Evolutionary conservation across 1,140 invertebrate species (phyloP), one percentile per base, ranked within the genome.

Genomic region (Chelonus insularis): DNA sequence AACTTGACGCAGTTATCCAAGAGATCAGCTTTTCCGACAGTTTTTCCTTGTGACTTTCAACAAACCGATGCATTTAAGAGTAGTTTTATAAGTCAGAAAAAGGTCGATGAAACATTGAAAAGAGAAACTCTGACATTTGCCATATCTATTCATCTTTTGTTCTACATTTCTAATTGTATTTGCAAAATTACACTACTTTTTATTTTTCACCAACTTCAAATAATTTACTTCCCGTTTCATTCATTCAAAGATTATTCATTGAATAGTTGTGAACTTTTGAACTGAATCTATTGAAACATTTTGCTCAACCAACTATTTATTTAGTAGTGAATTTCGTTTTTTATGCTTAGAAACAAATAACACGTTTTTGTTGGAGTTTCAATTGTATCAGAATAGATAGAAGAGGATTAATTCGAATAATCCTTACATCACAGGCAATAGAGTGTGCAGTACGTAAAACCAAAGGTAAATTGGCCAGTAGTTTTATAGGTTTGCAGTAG

Each of bases 21-120:
- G 47, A n/a, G 45, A 34, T 50, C 29, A 12, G 16, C 50, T 11
- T 9, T 36, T 9, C 12, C 34, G 57, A 60, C 57, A 60, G 47
- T 36, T 59, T 51, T 59, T 21, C 47, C 48, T 8, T 11, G 47
- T 51, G 57, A 51, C 34, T 60, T 58, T 59, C 51, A 51, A 41
- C 47, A 34, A 59, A 34, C 34, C 37, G 48, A 60, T 48, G 43
- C 34, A 3, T 41, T 32, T 37, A 12, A 59, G 32, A 29, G 16
- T 12, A 12, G 11, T 21, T 8, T 36, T 34, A 45, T 32, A 45
- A 57, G 45, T 23, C 36, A 12, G 23, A 8, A 21, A 45, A 48
- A 50, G 16, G 23, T 39, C 43, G 5, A 50, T 36, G 18, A 18
- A 29, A 11, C 9, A 41, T n/a, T n/a, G n/a, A n/a, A n/a, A n/a